Conservation (phyloP, 2,797 vertebrate genomes). For the Naso thynnoides region DNA sequence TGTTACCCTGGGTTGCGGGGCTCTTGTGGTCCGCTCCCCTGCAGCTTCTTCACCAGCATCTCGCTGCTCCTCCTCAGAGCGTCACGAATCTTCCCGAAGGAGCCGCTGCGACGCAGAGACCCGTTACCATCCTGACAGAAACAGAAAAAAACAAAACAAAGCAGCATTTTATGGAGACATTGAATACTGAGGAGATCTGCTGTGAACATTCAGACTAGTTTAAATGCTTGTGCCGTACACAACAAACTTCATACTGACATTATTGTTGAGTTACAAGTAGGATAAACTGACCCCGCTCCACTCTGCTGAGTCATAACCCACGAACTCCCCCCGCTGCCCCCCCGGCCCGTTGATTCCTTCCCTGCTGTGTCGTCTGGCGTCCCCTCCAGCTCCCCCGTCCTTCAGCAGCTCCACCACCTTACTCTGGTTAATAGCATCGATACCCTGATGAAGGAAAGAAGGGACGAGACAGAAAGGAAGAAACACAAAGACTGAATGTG, state of each 20-base stretch:
- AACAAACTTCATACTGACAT: neutral
- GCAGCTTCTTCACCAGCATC: slow-evolving; percentile 94
- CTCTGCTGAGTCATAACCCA: slow-evolving; percentile 85
- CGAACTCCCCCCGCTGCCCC: slow-evolving; percentile 76
- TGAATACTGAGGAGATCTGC: neutral
- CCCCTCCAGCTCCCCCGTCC: slow-evolving; percentile 80
- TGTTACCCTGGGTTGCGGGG: slow-evolving; percentile 89
- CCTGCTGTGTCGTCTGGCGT: slow-evolving; percentile 80
- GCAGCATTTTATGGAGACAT: neutral
- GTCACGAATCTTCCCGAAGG: slow-evolving; percentile 91
- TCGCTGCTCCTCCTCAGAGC: slow-evolving; percentile 93
- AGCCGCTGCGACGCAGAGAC: slow-evolving; percentile 88
- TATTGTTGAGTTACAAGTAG: neutral
- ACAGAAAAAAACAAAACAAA: neutral
- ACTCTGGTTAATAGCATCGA: slow-evolving; percentile 91
- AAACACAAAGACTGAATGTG: neutral
- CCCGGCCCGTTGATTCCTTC: slow-evolving; percentile 74
- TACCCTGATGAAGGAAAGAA: slow-evolving; percentile 79
- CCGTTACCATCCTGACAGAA: slow-evolving; percentile 88
- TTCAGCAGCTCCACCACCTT: slow-evolving; percentile 93
- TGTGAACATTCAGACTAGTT: neutral
- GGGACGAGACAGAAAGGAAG: neutral
- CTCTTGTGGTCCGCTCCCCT: slow-evolving; percentile 90
- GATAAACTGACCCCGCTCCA: slow-evolving; percentile 88
- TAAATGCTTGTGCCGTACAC: no score